Evolutionary conservation across 2,888 invertebrate genomes (phyloP).

Genomic region (Drosophila fulvimacula): DNA sequence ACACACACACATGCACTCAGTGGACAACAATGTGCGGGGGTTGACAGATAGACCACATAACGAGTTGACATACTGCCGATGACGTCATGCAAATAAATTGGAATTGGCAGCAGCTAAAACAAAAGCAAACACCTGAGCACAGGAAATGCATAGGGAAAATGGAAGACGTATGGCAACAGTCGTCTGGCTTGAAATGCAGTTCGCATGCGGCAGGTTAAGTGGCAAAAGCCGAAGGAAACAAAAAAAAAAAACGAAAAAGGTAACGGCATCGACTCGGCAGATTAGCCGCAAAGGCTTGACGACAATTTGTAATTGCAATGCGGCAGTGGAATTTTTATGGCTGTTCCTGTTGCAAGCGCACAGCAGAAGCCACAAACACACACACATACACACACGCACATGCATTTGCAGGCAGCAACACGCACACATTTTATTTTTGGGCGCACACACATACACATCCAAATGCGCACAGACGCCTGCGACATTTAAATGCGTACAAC

Average conservation of each 20-base stretch:
- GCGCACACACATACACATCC: slow-evolving; percentile 30
- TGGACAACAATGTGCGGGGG: slow-evolving; percentile 63
- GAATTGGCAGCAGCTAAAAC: slow-evolving; percentile 35
- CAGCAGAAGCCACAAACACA: slow-evolving; percentile 38
- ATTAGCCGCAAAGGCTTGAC: slow-evolving; percentile 45
- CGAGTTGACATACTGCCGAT: slow-evolving; percentile 54
- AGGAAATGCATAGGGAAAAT: slow-evolving; percentile 34
- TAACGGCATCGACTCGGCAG: slow-evolving; percentile 41
- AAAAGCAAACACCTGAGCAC: slow-evolving; percentile 41
- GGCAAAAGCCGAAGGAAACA: slow-evolving; percentile 4
- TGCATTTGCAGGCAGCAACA: slow-evolving; percentile 22
- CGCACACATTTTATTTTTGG: slow-evolving; percentile 72
- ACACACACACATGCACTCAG: slow-evolving; percentile 9
- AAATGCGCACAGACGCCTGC: slow-evolving; percentile 44
- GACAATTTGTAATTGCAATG: slow-evolving; percentile 51
- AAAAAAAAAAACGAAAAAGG: slow-evolving; percentile 4
- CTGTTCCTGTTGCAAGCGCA: slow-evolving; percentile 67
- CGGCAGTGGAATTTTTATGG: slow-evolving; percentile 63
- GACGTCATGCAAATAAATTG: slow-evolving; percentile 64
- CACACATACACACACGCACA: slow-evolving; percentile 6
- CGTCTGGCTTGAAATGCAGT: slow-evolving; percentile 38
- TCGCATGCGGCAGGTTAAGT: slow-evolving; percentile 32
- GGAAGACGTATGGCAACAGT: slow-evolving; percentile 43
- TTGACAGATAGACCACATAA: slow-evolving; percentile 57
- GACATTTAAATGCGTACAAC: slow-evolving; percentile 61